Evolutionary conservation across 2,888 invertebrate species (phyloP).

Genomic region (Anagyrus pseudococci): DNA sequence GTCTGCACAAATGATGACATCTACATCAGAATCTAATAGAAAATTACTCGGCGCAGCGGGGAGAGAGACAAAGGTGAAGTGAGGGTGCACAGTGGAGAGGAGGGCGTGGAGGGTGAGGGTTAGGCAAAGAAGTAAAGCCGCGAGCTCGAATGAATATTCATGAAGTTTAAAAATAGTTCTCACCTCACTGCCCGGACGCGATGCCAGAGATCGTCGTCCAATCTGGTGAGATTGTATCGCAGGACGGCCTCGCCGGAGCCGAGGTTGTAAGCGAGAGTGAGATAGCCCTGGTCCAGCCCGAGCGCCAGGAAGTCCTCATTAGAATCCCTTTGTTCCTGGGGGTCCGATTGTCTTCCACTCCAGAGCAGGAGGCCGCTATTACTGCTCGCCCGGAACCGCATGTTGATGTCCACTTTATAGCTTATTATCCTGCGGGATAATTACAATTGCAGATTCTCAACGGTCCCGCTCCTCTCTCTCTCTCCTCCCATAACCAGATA

Average conservation of each 20-base stretch:
- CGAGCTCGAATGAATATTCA: neutral
- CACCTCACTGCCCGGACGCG: slow-evolving; percentile 78
- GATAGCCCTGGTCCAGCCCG: slow-evolving; percentile 80
- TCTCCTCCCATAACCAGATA: too few species aligned
- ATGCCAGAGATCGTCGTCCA: slow-evolving; percentile 91
- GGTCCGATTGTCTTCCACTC: slow-evolving; percentile 74
- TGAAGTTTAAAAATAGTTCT: slow-evolving; percentile 39
- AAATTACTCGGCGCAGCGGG: too few species aligned
- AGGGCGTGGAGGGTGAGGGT: too few species aligned
- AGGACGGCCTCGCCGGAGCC: slow-evolving; percentile 88
- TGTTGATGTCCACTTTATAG: slow-evolving; percentile 86
- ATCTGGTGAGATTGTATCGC: slow-evolving; percentile 81
- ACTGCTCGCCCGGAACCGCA: slow-evolving; percentile 79
- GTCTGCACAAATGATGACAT: too few species aligned
- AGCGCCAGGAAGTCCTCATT: slow-evolving; percentile 83
- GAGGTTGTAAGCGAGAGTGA: slow-evolving; percentile 81
- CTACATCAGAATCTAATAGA: too few species aligned
- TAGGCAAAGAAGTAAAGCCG: too few species aligned
- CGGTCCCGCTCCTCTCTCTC: too few species aligned
- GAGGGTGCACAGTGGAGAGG: too few species aligned
- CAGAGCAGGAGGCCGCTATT: slow-evolving; percentile 81
- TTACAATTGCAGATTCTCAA: slow-evolving; percentile 1
- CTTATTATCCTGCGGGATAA: slow-evolving; percentile 72
- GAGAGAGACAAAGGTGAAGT: too few species aligned
- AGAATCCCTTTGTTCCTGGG: slow-evolving; percentile 63